A percentile compares a stretch with the other conserved stretches of the same genome.
Evolutionary conservation across 2,888 invertebrate species (phyloP).

Genomic region (Drosophila mimica): DNA sequence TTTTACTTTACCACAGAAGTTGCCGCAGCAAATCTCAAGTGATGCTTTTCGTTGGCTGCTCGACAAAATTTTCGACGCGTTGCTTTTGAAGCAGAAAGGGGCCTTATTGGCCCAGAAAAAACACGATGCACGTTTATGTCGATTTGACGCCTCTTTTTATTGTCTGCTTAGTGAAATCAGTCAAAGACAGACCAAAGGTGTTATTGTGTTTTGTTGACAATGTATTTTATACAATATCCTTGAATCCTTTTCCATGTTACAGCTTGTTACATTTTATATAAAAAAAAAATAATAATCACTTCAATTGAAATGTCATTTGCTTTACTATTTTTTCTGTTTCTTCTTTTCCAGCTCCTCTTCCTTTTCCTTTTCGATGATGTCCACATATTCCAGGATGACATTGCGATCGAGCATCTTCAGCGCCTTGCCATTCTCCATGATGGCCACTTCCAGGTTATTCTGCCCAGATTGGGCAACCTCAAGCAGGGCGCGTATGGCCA

Average conservation of each 20-base stretch:
- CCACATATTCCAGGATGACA: constrained; percentile 96
- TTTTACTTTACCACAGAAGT: neutral
- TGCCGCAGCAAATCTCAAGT: neutral
- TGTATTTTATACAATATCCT: constrained; percentile 70
- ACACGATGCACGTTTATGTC: neutral
- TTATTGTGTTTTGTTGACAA: constrained; percentile 25
- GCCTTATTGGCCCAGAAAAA: no score
- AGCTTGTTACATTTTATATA: constrained; percentile 46
- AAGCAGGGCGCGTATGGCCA: constrained; percentile 97
- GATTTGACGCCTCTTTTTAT: neutral
- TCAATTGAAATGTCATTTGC: neutral
- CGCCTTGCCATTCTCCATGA: constrained; percentile 92
- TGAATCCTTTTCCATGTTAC: constrained; percentile 29
- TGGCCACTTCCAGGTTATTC: constrained; percentile 99
- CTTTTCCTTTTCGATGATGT: constrained; percentile 98
- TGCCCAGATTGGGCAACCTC: constrained; percentile 99
- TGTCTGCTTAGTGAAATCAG: neutral
- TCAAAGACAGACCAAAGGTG: neutral
- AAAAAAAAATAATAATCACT: constrained; percentile 8
- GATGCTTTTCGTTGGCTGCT: neutral
- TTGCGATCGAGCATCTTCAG: constrained; percentile 96
- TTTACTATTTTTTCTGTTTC: constrained; percentile 88
- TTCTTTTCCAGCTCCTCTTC: constrained; percentile 99
- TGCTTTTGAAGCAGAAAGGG: no score
- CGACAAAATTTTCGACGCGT: no score